Percentiles rank a stretch among this genome's conserved stretches.
Conservation (phyloP, 2,113 vertebrate genomes). For the Halichoeres trimaculatus region DNA sequence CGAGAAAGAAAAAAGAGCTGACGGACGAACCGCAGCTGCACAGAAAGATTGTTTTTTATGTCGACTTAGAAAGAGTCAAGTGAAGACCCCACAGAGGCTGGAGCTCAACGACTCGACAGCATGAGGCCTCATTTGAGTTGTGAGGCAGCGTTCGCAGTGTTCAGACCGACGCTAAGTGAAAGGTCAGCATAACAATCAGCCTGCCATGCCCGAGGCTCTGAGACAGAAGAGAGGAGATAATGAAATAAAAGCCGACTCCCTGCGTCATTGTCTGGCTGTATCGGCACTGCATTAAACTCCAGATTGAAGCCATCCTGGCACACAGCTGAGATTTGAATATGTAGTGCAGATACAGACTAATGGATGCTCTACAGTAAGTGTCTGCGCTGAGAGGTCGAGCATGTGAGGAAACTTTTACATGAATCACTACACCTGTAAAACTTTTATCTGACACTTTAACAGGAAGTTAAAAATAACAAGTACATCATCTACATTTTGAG, state of each 20-base stretch:
- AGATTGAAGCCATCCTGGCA: conserved; percentile 8
- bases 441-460: no score
- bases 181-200: conserved; percentile 62
- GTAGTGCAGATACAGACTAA: neutral
- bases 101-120: conserved; percentile 14
- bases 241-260: conserved; percentile 11
- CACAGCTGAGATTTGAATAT: neutral
- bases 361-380: neutral
- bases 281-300: neutral
- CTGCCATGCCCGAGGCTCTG: conserved; percentile 7
- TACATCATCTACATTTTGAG: no score
- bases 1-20: conserved; percentile 38
- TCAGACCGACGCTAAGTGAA: conserved; percentile 41
- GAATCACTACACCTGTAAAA: no score
- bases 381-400: neutral
- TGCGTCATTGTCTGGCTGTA: neutral
- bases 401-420: neutral
- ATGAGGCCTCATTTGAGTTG: conserved; percentile 20
- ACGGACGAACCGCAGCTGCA: neutral
- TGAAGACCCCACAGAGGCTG: conserved; percentile 2
- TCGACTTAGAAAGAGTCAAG: conserved; percentile 14
- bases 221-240: conserved; percentile 5
- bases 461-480: no score
- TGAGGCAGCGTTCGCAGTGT: conserved; percentile 18
- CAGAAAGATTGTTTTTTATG: neutral